Conservation (phyloP, 2,113 vertebrate genomes). For the Nothoprocta perdicaria region DNA sequence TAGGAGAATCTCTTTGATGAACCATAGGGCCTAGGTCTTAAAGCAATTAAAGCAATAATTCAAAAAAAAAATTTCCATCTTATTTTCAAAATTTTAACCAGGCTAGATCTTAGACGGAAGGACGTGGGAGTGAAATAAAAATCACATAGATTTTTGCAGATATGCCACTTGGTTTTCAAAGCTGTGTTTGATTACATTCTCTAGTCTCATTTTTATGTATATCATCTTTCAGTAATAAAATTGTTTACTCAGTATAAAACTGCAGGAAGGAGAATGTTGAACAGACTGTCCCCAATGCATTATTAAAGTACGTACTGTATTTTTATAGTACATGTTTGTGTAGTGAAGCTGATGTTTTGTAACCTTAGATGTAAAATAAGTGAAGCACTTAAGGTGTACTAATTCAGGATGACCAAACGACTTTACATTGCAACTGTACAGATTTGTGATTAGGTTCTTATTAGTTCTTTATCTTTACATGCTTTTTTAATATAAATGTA, state of each 20-base stretch:
- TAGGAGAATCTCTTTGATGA: neutral
- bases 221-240: neutral
- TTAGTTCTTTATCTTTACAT: neutral
- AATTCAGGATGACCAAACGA: neutral
- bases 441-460: neutral
- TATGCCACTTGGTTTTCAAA: neutral
- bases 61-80: neutral
- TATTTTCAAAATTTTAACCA: neutral
- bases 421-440: neutral
- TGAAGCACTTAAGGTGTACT: neutral
- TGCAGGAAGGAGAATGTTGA: neutral
- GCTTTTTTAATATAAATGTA: neutral
- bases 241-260: neutral
- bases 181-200: neutral
- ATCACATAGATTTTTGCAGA: neutral
- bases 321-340: neutral
- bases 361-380: neutral
- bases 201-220: neutral
- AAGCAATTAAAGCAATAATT: neutral
- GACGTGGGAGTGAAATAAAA: neutral
- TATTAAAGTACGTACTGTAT: neutral
- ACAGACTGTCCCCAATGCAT: neutral
- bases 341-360: neutral
- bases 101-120: neutral
- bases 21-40: neutral